Evolutionary conservation across 2,113 vertebrate species (phyloP).

Genomic region (Vicugna pacos): DNA sequence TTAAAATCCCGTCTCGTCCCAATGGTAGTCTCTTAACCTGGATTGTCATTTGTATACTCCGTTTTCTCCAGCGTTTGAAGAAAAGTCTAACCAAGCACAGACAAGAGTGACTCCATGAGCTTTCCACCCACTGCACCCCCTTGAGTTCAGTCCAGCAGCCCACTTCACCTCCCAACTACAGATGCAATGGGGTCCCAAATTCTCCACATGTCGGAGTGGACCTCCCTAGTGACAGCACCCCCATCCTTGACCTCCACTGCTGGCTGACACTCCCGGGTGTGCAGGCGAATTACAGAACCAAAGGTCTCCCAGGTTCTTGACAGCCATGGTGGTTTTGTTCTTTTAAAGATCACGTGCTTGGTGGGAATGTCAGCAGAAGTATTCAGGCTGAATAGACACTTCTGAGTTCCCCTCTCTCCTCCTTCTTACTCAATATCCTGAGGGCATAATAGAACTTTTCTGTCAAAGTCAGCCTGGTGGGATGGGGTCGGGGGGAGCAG

Average conservation of each 20-base stretch:
- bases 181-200: background rate
- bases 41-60: background rate
- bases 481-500: background rate
- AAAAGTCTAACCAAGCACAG: background rate
- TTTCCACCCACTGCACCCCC: background rate
- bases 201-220: background rate
- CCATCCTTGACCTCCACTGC: background rate
- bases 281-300: background rate
- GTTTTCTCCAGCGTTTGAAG: background rate
- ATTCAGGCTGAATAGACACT: constrained; percentile 62
- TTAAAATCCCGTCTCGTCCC: constrained; percentile 2
- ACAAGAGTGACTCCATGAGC: background rate
- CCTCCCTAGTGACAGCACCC: background rate
- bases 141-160: background rate
- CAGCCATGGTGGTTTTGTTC: background rate
- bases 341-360: constrained; percentile 66
- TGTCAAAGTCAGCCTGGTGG: background rate
- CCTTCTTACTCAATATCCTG: constrained; percentile 86
- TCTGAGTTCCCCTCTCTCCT: constrained; percentile 82
- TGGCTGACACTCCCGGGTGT: background rate
- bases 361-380: constrained; percentile 77
- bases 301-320: background rate
- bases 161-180: background rate
- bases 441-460: constrained; percentile 64
- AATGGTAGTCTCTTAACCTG: background rate